Evolutionary conservation across 2,888 invertebrate genomes (phyloP), one percentile per base, ranked within the genome.

Genomic region (Mesoligia furuncula): DNA sequence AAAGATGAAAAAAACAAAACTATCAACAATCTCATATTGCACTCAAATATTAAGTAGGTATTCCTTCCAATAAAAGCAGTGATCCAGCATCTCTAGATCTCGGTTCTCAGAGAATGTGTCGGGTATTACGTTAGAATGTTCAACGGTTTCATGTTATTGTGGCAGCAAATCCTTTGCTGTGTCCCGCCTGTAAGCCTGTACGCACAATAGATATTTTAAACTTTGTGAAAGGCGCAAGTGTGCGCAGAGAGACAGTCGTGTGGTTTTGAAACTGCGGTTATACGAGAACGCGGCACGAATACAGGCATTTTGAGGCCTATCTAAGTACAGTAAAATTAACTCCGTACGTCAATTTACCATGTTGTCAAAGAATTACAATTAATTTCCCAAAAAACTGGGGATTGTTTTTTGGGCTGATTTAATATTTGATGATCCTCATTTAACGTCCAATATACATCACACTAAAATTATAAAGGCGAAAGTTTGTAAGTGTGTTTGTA

Each of bases 111-210:
- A 64, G 70, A 79, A 79, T 71, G 82, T 85, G 78, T 76, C 51
- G 74, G 81, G 88, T 87, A 86, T 88, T 85, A 87, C 75, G 81
- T 78, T 85, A 77, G 77, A 76, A 80, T 81, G 80, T 86, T 83
- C 85, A 84, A 76, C 74, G 80, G 76, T 82, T 81, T 79, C 79
- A 69, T 81, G 83, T 88, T 88, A 86, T 88, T 85, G 87, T 87
- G 67, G 66, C 69, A 70, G 77, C 68, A 88, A 88, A 88, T 88
- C 87, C 87, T 80, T 71, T 79, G 70, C 79, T 75, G 51, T 81
- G 83, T 81, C 68, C 67, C 69, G 39, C 27, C 70, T 73, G 65
- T 79, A 77, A 83, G 79, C 78, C 31, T 72, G 42, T 39, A 79
- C 80, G 80, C 76, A 83, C 73, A 83, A 75, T 75, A 51, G 27